Conservation (phyloP, 2,888 invertebrate species). For the Lepidonotus clava region DNA sequence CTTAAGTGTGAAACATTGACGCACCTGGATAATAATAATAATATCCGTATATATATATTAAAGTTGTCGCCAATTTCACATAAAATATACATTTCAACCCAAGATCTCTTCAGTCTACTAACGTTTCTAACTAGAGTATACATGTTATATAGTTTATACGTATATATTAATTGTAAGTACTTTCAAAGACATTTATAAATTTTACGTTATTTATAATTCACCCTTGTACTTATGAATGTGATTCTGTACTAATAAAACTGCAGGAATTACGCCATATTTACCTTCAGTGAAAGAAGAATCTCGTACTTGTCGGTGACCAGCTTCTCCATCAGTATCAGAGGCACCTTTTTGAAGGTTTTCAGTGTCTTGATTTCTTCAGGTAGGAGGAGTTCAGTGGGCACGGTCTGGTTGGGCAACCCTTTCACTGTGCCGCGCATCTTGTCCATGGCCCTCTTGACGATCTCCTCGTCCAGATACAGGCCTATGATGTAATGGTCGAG, state of each 20-base stretch:
- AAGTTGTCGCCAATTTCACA: no score
- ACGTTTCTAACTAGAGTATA: no score
- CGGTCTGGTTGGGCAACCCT: not conserved
- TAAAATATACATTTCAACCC: no score
- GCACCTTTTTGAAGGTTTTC: not conserved
- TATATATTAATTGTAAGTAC: not conserved
- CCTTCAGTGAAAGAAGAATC: constrained; percentile 2
- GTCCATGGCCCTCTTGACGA: constrained; percentile 27
- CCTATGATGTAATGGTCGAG: constrained; percentile 20
- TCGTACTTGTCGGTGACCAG: not conserved
- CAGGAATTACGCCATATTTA: not conserved
- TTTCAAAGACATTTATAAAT: no score
- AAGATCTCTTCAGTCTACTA: no score
- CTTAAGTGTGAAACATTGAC: no score
- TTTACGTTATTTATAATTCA: no score
- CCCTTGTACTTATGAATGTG: no score
- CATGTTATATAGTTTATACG: not conserved
- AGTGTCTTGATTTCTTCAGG: not conserved
- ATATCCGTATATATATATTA: no score
- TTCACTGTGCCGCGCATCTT: not conserved
- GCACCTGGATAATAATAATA: no score
- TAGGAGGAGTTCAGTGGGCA: not conserved
- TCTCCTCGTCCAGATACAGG: constrained; percentile 21
- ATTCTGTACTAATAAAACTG: no score
- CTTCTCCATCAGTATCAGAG: not conserved